Percentiles rank a stretch among this genome's conserved stretches.
Evolutionary conservation across 2,113 vertebrate species (phyloP).

Genomic region (Eleginops maclovinus): DNA sequence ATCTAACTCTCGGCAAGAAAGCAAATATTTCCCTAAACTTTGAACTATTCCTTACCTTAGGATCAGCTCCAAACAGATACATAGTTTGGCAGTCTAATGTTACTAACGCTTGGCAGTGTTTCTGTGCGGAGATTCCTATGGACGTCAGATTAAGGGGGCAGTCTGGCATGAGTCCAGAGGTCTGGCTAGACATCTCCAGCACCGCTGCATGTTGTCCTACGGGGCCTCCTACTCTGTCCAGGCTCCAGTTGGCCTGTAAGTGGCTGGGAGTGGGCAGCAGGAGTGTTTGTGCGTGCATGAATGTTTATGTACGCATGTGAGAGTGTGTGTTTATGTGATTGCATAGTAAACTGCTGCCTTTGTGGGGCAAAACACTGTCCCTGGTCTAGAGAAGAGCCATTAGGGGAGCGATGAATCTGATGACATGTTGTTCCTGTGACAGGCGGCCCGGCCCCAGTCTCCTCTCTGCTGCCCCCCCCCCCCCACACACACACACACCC

Average conservation of each 20-base stretch:
- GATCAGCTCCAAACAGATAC: constrained; percentile 38
- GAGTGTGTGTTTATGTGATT: constrained; percentile 44
- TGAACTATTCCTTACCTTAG: constrained; percentile 15
- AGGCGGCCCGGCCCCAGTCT: constrained; percentile 70
- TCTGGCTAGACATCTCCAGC: constrained; percentile 73
- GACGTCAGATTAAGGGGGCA: constrained; percentile 55
- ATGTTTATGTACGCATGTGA: constrained; percentile 45
- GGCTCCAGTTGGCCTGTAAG: constrained; percentile 59
- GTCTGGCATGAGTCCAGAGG: constrained; percentile 64
- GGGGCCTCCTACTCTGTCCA: constrained; percentile 71
- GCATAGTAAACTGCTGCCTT: constrained; percentile 65
- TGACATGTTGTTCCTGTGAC: constrained; percentile 85
- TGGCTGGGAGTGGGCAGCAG: constrained; percentile 63
- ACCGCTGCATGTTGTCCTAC: constrained; percentile 76
- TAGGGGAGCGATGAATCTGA: constrained; percentile 79
- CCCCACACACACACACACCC: constrained; percentile 37
- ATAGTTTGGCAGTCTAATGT: constrained; percentile 57
- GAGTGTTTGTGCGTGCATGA: constrained; percentile 49
- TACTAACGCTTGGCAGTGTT: constrained; percentile 39
- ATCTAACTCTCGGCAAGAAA: background rate
- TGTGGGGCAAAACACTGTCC: constrained; percentile 71
- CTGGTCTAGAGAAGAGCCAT: constrained; percentile 72
- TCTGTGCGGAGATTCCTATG: constrained; percentile 43
- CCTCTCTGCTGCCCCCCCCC: constrained; percentile 56
- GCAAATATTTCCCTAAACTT: background rate